phyloP scores from a whole-genome alignment of 1,140 invertebrate species.

The Cataglyphis hispanica region DNA sequence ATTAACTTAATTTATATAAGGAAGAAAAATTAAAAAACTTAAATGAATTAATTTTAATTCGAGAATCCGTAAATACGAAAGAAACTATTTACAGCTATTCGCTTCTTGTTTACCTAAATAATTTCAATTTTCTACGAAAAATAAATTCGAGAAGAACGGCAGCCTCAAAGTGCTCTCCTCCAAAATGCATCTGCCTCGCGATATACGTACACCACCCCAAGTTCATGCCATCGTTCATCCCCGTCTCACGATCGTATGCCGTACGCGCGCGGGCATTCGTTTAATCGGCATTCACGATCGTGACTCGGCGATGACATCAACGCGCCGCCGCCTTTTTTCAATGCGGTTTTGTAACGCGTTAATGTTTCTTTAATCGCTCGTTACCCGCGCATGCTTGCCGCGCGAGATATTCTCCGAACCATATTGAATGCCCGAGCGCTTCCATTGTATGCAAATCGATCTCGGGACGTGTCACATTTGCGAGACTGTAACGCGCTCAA shows the following conservation, averaged over 20 bases:
- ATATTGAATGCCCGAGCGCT: conserved; percentile 41
- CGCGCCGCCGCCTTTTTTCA: conserved; percentile 37
- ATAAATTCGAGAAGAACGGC: conserved; percentile 74
- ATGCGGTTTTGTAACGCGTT: conserved; percentile 53
- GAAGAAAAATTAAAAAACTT: no score
- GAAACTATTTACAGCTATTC: background rate
- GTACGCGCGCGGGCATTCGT: conserved; percentile 40
- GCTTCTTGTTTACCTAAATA: conserved; percentile 60
- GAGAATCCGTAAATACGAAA: background rate
- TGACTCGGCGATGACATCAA: conserved; percentile 63
- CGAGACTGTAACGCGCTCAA: conserved; percentile 43
- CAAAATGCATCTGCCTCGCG: conserved; percentile 56
- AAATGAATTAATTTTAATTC: no score
- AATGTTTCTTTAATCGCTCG: conserved; percentile 63
- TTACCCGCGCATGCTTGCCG: conserved; percentile 44
- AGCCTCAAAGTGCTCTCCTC: conserved; percentile 74
- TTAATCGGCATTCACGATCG: conserved; percentile 58
- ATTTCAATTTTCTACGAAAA: conserved; percentile 64
- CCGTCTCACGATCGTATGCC: background rate
- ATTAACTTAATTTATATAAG: background rate
- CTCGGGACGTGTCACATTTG: conserved; percentile 41
- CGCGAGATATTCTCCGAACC: conserved; percentile 54
- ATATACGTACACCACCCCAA: background rate
- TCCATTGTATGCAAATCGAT: conserved; percentile 58
- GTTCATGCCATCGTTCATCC: background rate